Conservation (phyloP, 2,113 vertebrate genomes). For the Pomatostomus ruficeps region DNA sequence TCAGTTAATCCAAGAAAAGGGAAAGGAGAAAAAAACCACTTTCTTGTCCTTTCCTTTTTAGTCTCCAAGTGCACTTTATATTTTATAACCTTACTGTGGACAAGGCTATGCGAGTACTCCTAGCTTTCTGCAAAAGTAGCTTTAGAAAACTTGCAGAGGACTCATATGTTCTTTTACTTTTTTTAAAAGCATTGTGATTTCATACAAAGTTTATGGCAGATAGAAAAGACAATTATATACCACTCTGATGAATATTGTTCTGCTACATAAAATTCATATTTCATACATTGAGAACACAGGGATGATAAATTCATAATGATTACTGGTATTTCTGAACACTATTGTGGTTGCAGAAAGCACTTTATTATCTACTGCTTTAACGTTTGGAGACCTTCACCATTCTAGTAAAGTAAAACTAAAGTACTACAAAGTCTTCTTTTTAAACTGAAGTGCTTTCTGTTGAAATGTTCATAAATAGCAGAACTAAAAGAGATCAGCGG, state of each 20-base stretch:
- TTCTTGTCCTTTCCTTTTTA: background rate
- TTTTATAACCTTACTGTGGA: background rate
- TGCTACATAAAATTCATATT: constrained; percentile 14
- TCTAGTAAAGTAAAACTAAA: background rate
- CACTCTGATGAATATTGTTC: background rate
- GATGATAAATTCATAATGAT: background rate
- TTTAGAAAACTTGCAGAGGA: background rate
- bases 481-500: background rate
- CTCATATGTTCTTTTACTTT: background rate
- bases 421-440: background rate
- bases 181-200: background rate
- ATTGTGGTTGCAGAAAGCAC: background rate
- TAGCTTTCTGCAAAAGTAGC: background rate
- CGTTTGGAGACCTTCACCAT: background rate
- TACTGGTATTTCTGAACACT: background rate
- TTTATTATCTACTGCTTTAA: background rate
- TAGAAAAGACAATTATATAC: constrained; percentile 3
- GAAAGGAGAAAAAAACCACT: background rate
- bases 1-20: background rate
- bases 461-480: background rate
- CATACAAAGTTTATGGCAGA: background rate
- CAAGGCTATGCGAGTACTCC: background rate
- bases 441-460: background rate
- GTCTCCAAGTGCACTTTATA: background rate
- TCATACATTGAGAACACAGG: background rate